These are phyloP conservation scores for Laothoe populi DNA, from an alignment of 2,888 invertebrate genomes.

Conservation along the genomic window DNA sequence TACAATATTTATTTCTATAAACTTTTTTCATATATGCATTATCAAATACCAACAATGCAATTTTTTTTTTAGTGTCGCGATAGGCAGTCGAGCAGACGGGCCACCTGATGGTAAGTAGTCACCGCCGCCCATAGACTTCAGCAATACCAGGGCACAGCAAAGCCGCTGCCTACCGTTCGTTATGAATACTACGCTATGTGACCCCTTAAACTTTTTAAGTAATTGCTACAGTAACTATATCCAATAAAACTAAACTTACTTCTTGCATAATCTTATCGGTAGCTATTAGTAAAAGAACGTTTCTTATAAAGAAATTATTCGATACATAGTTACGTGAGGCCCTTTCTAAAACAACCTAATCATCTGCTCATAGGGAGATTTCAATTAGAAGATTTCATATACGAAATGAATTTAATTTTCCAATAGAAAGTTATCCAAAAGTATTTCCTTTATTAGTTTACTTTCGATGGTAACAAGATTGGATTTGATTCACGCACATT, in stretches of 20 bases:
- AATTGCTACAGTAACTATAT: no score
- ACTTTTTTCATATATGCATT: no score
- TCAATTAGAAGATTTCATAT: conserved; percentile 8
- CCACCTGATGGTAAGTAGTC: no score
- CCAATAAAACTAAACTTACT: conserved; percentile 1
- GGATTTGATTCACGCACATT: conserved; percentile 4
- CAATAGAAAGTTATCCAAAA: conserved; percentile 16
- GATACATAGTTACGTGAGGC: conserved; percentile 7
- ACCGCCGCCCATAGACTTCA: no score
- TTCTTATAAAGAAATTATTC: background rate
- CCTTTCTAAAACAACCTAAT: conserved; percentile 13
- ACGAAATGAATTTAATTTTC: conserved; percentile 17
- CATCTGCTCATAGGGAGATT: conserved; percentile 9
- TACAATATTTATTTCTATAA: no score
- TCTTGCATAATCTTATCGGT: conserved; percentile 13
- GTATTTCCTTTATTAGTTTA: conserved; percentile 21
- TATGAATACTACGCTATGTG: no score
- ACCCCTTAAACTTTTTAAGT: no score
- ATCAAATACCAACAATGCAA: no score
- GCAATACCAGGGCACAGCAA: no score
- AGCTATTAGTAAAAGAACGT: conserved; percentile 6
- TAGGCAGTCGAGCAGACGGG: no score
- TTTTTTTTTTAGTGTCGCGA: no score
- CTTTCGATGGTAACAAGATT: conserved; percentile 10
- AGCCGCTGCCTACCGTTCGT: no score